These are phyloP conservation scores for Doris montereyensis DNA, from an alignment of 2,888 invertebrate species.

Conservation along the genomic window DNA sequence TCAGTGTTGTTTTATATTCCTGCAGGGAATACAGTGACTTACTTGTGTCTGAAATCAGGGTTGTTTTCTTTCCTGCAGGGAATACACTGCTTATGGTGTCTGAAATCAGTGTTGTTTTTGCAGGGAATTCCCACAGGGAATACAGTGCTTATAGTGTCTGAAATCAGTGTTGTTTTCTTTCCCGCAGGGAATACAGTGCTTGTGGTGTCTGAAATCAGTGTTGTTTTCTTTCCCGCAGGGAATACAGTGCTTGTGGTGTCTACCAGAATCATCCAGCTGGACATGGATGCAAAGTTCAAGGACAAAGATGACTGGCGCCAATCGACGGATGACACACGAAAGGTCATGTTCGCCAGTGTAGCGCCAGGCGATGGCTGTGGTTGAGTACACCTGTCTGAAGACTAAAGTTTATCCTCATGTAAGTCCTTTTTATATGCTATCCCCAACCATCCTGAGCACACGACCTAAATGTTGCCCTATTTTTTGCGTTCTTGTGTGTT, in stretches of 20 bases:
- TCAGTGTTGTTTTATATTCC: background rate
- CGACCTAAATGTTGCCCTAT: no score
- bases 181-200: slow-evolving; percentile 6
- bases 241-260: slow-evolving; percentile 28
- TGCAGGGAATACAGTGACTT: slow-evolving; percentile 3
- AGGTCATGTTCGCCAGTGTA: slow-evolving; percentile 35
- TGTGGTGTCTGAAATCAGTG: background rate
- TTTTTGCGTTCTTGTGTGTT: no score
- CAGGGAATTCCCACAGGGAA: no score
- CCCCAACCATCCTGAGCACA: no score
- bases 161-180: background rate
- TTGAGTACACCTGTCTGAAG: slow-evolving; percentile 36
- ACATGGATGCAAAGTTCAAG: background rate
- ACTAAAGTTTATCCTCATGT: slow-evolving; percentile 35
- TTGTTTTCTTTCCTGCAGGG: no score
- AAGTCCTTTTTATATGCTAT: no score
- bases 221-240: slow-evolving; percentile 13
- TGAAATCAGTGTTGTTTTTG: background rate
- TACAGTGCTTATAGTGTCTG: background rate
- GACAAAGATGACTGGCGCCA: background rate
- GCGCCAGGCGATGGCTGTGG: slow-evolving; percentile 11
- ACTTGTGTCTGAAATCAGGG: slow-evolving; percentile 10
- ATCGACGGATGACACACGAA: slow-evolving; percentile 5
- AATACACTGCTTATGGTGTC: background rate
- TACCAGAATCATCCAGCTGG: slow-evolving; percentile 30